These are phyloP conservation scores for Cantharis rustica DNA, from an alignment of 2,888 invertebrate species.

Conservation along the genomic window DNA sequence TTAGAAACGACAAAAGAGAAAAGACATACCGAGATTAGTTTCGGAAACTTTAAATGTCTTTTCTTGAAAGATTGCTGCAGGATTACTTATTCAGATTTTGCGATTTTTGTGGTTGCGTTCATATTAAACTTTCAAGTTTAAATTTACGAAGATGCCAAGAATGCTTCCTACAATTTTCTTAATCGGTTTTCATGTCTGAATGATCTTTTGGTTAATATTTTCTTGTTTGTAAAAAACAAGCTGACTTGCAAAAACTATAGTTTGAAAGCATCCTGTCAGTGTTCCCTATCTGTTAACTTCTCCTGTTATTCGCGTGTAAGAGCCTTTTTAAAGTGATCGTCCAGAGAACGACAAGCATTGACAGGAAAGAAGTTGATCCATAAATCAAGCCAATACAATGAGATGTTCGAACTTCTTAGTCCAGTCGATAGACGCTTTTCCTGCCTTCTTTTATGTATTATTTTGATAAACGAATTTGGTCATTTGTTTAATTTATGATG, in stretches of 20 bases:
- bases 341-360: conserved; percentile 22
- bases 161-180: neutral
- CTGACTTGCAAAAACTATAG: neutral
- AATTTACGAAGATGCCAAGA: neutral
- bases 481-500: neutral
- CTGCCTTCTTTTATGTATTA: neutral
- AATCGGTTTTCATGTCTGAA: neutral
- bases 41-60: neutral
- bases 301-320: conserved; percentile 15
- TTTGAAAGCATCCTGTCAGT: conserved; percentile 6
- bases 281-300: conserved; percentile 15
- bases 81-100: neutral
- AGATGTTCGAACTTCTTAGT: conserved; percentile 28
- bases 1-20: neutral
- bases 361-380: conserved; percentile 36
- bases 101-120: neutral
- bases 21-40: neutral
- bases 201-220: neutral
- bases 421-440: conserved; percentile 2
- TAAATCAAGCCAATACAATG: conserved; percentile 43
- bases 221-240: neutral
- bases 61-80: neutral
- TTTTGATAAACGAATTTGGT: neutral
- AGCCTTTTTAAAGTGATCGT: conserved; percentile 16
- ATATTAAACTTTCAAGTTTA: neutral